Conservation (phyloP, 2,888 invertebrate species). For the Sabatieria punctata region DNA sequence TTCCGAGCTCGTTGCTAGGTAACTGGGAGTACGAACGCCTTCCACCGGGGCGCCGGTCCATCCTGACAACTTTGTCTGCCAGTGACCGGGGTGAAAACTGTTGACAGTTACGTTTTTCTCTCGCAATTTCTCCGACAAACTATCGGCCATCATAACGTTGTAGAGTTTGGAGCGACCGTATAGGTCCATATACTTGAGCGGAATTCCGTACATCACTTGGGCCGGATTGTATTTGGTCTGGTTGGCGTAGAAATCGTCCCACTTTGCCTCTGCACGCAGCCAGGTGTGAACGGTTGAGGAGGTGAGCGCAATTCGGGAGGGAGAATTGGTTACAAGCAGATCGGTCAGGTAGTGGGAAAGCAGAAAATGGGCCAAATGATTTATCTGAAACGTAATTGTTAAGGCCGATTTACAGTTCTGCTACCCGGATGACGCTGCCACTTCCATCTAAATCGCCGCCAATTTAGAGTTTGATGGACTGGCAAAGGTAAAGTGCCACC, state of each 20-base stretch:
- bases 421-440: too few relatives aligned
- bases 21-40: neutral
- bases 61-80: neutral
- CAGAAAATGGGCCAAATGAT: constrained; percentile 8
- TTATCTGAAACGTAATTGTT: constrained; percentile 6
- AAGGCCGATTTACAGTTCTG: too few relatives aligned
- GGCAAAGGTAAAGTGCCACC: too few relatives aligned
- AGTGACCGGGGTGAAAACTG: neutral
- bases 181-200: too few relatives aligned
- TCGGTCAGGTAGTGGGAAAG: neutral
- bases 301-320: constrained; percentile 3
- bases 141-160: neutral
- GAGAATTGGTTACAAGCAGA: neutral
- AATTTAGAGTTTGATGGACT: too few relatives aligned
- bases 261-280: too few relatives aligned
- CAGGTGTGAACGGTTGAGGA: constrained; percentile 3
- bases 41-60: neutral
- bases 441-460: too few relatives aligned
- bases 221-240: too few relatives aligned
- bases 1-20: neutral
- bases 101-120: neutral
- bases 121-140: neutral
- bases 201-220: too few relatives aligned
- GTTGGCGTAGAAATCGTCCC: too few relatives aligned
- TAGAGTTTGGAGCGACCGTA: neutral